Evolutionary conservation across 2,888 invertebrate species (phyloP), one percentile per base, ranked within the genome.

Genomic region (Acrocera orbiculus): DNA sequence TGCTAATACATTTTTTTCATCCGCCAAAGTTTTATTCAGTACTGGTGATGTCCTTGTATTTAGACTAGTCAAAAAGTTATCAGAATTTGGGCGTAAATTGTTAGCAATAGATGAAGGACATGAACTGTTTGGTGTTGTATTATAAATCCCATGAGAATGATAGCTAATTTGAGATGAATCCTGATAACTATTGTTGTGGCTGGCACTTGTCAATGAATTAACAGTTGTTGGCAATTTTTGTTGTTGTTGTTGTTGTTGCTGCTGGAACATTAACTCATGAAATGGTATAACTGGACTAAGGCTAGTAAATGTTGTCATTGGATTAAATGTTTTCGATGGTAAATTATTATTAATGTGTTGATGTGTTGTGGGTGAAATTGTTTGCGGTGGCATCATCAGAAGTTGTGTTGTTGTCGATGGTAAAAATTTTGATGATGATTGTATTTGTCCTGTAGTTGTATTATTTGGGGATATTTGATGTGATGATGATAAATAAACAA

Each of bases 1-100:
- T 32, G 58, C 56, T 40, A 59, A 54, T 37, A 52, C 42, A 42
- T 53, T 53, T 35, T 58, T 48, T 40, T 50, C 56, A 37, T 42
- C 44, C n/a, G 22, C 39, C 34, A 27, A 34, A 36, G 36, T n/a
- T n/a, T n/a, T n/a, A n/a, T n/a, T n/a, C n/a, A n/a, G n/a, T n/a
- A n/a, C n/a, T n/a, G n/a, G n/a, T n/a, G n/a, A n/a, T n/a, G n/a
- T n/a, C n/a, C n/a, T n/a, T n/a, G n/a, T n/a, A n/a, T n/a, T n/a
- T n/a, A n/a, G n/a, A n/a, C n/a, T n/a, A n/a, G 27, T 24, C 23
- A 27, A 19, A 17, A 37, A 37, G 28, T 34, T 37, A 31, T 34
- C 31, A 13, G 31, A 23, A 27, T 15, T 24, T 16, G 22, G 31
- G 19, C n/a, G n/a, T n/a, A n/a, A n/a, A n/a, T n/a, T n/a, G n/a